Evolutionary conservation across 2,888 invertebrate genomes (phyloP), one percentile per base, ranked within the genome.

Genomic region (Ramazzottius varieornatus): DNA sequence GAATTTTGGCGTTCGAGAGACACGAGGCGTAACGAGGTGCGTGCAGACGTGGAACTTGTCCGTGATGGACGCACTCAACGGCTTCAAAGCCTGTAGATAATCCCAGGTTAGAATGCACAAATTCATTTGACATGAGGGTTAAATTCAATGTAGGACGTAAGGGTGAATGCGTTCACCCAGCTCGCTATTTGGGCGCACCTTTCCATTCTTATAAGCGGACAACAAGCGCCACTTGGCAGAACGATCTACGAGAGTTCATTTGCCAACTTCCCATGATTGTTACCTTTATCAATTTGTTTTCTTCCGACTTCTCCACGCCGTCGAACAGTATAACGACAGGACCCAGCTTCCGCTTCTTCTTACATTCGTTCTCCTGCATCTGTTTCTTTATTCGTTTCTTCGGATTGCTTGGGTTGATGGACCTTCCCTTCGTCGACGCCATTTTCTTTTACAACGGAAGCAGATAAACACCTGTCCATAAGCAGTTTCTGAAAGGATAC

Each of bases 11-110:
- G 54, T 54, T 13, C 54, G 54, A 29, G 54, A 54, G 4, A 29
- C 29, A 4, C 54, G 20, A 8, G 54, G 54, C 29, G 54, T 24
- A n/a, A 54, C 54, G n/a, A 54, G 29, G 24, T 54, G 54, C 4
- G 54, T 54, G 29, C 54, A 54, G 24, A 54, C 54, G 24, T 54
- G 54, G 54, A 54, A 54, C 54, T 54, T 54, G 8, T 54, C 54
- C 20, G 54, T 54, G 29, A 54, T 29, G n/a, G 54, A 54, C 16
- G 29, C 54, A 8, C 54, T 24, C 54, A 54, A 29, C 29, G n/a
- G n/a, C 29, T 54, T 54, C 29, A 54, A 8, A 29, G 16, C 24
- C 54, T 54, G 29, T 8, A 54, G 29, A 54, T 24, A 54, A 54
- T 4, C 4, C 54, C 54, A 54, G 16, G 24, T 29, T 4, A 54